Conservation (phyloP, 2,797 vertebrate genomes). For the Sebastes miniatus region DNA sequence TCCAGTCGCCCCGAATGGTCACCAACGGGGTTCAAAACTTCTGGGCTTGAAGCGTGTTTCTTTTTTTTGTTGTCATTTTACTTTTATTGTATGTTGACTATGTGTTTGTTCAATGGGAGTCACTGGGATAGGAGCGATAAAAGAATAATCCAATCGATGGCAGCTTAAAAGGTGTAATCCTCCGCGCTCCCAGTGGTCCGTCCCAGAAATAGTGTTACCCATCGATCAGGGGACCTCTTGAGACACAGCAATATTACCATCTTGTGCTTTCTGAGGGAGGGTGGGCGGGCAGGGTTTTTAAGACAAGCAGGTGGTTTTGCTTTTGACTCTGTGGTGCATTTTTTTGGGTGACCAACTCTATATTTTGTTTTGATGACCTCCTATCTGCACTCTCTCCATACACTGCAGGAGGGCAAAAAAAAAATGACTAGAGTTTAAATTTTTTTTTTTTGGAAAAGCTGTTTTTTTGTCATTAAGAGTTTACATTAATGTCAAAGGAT, state of each 20-base stretch:
- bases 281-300: constrained; percentile 67
- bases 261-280: constrained; percentile 75
- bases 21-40: constrained; percentile 81
- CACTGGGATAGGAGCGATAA: constrained; percentile 77
- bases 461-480: constrained; percentile 73
- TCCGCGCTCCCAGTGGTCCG: constrained; percentile 78
- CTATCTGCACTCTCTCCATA: constrained; percentile 78
- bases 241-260: constrained; percentile 88
- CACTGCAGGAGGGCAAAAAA: constrained; percentile 71
- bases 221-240: constrained; percentile 72
- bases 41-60: constrained; percentile 70
- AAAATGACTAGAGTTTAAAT: constrained; percentile 28
- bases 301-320: constrained; percentile 74
- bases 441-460: constrained; percentile 52
- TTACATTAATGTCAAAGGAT: constrained; percentile 83
- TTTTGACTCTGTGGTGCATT: constrained; percentile 83
- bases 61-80: constrained; percentile 40
- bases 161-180: constrained; percentile 80
- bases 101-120: constrained; percentile 68
- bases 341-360: constrained; percentile 83
- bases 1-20: constrained; percentile 75
- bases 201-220: constrained; percentile 76
- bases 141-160: constrained; percentile 81
- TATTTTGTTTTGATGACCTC: constrained; percentile 67
- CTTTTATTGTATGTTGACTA: constrained; percentile 62